Conservation (phyloP, 2,797 vertebrate genomes). For the Zalophus californianus region DNA sequence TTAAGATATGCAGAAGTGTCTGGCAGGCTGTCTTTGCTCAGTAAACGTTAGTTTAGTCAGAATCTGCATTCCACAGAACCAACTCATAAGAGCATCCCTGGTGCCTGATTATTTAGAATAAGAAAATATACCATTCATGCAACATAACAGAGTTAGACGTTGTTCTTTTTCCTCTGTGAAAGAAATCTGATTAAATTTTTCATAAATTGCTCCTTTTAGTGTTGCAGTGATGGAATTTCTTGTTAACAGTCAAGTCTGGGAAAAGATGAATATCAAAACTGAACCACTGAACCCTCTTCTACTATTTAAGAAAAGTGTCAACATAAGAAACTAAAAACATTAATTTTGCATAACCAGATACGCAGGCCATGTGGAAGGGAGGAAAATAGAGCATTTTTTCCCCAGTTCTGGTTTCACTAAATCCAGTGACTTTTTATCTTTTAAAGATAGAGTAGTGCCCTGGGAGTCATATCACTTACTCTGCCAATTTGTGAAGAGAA, state of each 20-base stretch:
- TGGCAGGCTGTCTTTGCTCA: not conserved
- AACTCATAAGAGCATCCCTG: not conserved
- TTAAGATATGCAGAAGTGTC: not conserved
- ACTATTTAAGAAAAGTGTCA: not conserved
- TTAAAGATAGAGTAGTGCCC: not conserved
- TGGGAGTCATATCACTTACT: not conserved
- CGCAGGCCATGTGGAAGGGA: not conserved
- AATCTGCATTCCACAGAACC: not conserved
- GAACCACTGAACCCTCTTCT: not conserved
- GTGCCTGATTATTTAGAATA: not conserved
- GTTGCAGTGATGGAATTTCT: not conserved
- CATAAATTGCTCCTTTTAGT: not conserved
- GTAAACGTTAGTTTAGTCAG: not conserved
- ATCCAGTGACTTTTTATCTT: not conserved
- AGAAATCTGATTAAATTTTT: conserved; percentile 26
- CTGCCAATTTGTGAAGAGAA: not conserved
- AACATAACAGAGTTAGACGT: not conserved
- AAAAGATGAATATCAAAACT: not conserved
- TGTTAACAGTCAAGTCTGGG: not conserved
- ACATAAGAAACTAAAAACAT: not conserved
- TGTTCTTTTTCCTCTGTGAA: conserved; percentile 13
- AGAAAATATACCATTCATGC: not conserved
- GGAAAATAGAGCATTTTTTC: not conserved
- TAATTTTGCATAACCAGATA: not conserved
- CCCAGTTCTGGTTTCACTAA: not conserved